Percentiles rank a stretch among this genome's conserved stretches.
These are phyloP conservation scores for Nebria salina DNA, from an alignment of 2,888 invertebrate genomes.

Conservation along the genomic window DNA sequence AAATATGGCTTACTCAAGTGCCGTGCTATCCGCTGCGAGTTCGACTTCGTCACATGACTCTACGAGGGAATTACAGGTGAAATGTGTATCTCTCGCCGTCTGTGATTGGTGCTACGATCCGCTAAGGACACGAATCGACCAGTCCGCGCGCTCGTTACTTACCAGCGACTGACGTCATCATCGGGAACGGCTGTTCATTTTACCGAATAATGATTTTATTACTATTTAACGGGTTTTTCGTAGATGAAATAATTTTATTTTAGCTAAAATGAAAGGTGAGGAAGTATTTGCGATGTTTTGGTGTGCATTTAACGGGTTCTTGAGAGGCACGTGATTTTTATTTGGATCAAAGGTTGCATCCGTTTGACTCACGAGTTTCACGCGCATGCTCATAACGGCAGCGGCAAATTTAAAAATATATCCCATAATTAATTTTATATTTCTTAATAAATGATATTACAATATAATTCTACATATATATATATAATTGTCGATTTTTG, in stretches of 20 bases:
- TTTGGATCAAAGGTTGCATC: slow-evolving; percentile 42
- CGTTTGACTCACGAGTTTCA: slow-evolving; percentile 40
- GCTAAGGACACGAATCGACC: slow-evolving; percentile 55
- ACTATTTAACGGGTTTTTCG: slow-evolving; percentile 30
- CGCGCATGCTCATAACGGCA: slow-evolving; percentile 28
- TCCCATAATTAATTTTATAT: slow-evolving; percentile 1
- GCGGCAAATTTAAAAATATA: slow-evolving; percentile 34
- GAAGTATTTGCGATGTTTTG: slow-evolving; percentile 22
- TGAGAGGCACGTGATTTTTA: slow-evolving; percentile 38
- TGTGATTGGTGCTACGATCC: slow-evolving; percentile 58
- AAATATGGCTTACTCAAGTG: slow-evolving; percentile 82
- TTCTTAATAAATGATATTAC: slow-evolving; percentile 10
- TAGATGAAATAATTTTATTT: slow-evolving; percentile 24
- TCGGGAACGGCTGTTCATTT: slow-evolving; percentile 49
- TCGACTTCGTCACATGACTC: slow-evolving; percentile 83
- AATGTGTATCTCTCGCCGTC: slow-evolving; percentile 57
- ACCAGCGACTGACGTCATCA: slow-evolving; percentile 46
- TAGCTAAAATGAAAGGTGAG: slow-evolving; percentile 12
- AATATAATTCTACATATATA: slow-evolving; percentile 2
- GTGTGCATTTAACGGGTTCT: neutral
- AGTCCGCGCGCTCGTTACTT: slow-evolving; percentile 50
- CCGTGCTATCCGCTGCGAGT: slow-evolving; percentile 62
- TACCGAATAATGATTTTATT: slow-evolving; percentile 49
- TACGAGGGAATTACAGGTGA: slow-evolving; percentile 63
- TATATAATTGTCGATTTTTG: slow-evolving; percentile 1